These are phyloP conservation scores for Clinocottus analis DNA, from an alignment of 2,113 vertebrate genomes.

Conservation along the genomic window DNA sequence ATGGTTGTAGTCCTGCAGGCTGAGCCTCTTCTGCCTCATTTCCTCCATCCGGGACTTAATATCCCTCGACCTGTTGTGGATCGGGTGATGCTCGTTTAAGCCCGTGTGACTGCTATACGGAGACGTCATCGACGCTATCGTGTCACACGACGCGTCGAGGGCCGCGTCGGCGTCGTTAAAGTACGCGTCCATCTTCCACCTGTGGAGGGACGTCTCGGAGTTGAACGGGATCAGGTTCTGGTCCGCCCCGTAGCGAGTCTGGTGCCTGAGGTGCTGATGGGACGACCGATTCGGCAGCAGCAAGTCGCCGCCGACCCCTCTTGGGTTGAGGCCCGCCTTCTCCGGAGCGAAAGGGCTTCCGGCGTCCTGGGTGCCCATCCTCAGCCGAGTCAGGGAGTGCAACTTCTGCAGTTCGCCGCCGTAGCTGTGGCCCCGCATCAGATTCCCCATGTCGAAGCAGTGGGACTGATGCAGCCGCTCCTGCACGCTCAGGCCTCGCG, in stretches of 20 bases:
- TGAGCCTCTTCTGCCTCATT: constrained; percentile 70
- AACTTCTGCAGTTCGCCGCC: constrained; percentile 88
- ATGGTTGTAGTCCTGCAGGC: constrained; percentile 70
- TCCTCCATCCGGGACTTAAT: constrained; percentile 72
- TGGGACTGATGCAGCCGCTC: constrained; percentile 85
- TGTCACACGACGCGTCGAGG: constrained; percentile 74
- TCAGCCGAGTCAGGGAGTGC: constrained; percentile 84
- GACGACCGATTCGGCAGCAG: constrained; percentile 36
- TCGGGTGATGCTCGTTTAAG: constrained; percentile 60
- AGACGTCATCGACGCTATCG: constrained; percentile 81
- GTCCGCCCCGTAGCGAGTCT: constrained; percentile 56
- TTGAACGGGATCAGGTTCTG: constrained; percentile 75
- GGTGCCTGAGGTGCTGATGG: constrained; percentile 62
- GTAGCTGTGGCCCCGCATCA: constrained; percentile 90
- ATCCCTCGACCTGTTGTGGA: constrained; percentile 51
- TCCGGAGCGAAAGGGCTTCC: constrained; percentile 54
- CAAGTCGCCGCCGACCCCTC: not conserved
- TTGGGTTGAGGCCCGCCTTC: constrained; percentile 61
- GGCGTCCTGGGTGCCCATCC: constrained; percentile 70
- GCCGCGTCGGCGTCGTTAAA: constrained; percentile 82
- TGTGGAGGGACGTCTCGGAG: constrained; percentile 89
- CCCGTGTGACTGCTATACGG: constrained; percentile 83
- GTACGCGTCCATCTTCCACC: constrained; percentile 91
- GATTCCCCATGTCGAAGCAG: constrained; percentile 79
- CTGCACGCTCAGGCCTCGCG: constrained; percentile 84